phyloP scores from a whole-genome alignment of 2,113 vertebrate genomes.

The Phalacrocorax pelagicus region DNA sequence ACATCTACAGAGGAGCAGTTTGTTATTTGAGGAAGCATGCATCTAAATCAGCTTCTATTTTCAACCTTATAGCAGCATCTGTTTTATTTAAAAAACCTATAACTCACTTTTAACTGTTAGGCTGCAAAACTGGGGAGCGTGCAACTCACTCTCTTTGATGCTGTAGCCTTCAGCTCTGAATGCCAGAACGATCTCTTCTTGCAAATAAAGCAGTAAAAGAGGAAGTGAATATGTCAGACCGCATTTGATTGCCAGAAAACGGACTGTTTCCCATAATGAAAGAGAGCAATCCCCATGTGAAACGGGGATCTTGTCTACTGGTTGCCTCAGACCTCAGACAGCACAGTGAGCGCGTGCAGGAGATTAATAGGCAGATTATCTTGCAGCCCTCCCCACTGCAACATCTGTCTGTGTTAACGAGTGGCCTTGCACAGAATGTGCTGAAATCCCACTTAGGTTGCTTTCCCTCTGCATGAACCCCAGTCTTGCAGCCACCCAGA shows the following conservation, averaged over 20 bases:
- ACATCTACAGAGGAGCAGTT: background rate
- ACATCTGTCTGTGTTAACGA: background rate
- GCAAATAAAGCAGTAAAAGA: slow-evolving; percentile 12
- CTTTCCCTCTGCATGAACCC: background rate
- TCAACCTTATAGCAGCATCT: background rate
- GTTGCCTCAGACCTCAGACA: background rate
- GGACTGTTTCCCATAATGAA: background rate
- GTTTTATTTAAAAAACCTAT: background rate
- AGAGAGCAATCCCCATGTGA: background rate
- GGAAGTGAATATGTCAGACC: slow-evolving; percentile 9
- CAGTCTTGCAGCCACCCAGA: background rate
- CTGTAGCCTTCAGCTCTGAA: background rate
- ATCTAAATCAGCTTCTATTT: background rate
- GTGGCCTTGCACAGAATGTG: background rate
- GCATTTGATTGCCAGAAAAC: background rate
- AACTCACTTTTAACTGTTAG: background rate
- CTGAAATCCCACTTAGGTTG: background rate
- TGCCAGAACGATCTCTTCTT: background rate
- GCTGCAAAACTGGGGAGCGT: background rate
- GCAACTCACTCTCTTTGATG: background rate
- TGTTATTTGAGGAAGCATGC: background rate
- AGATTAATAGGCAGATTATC: background rate
- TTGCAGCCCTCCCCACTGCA: background rate
- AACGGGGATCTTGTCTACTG: background rate
- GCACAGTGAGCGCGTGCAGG: background rate